Conservation (phyloP, 2,888 invertebrate species). For the Epistrophe grossulariae region DNA sequence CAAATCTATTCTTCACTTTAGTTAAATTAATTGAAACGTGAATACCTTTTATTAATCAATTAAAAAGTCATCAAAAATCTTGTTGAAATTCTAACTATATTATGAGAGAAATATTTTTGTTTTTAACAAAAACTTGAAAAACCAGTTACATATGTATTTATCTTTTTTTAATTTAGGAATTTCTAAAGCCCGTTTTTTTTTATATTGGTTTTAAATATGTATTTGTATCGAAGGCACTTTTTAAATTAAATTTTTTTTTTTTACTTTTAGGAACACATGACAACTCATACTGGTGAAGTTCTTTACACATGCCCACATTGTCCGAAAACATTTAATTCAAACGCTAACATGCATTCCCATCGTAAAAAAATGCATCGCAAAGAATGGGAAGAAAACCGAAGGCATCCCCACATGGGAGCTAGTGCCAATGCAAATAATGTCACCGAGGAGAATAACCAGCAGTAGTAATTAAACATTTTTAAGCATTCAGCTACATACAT, state of each 20-base stretch:
- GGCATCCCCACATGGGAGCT: constrained; percentile 67
- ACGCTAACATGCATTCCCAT: constrained; percentile 81
- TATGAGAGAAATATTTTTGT: too few species aligned
- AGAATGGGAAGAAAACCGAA: constrained; percentile 80
- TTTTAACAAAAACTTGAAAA: too few species aligned
- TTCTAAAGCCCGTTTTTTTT: not conserved
- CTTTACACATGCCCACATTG: constrained; percentile 81
- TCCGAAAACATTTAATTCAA: constrained; percentile 81
- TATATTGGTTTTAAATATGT: not conserved
- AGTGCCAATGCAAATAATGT: constrained; percentile 14
- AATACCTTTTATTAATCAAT: not conserved
- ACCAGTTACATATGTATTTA: too few species aligned
- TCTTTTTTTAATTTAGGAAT: too few species aligned
- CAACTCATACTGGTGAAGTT: constrained; percentile 80
- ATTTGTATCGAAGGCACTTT: not conserved
- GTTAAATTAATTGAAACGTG: too few species aligned
- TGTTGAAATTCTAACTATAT: too few species aligned
- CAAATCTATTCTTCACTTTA: not conserved
- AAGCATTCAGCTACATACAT: not conserved
- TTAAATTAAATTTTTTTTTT: not conserved
- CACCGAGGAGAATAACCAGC: constrained; percentile 7
- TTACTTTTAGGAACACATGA: constrained; percentile 81
- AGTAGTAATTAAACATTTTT: constrained; percentile 6
- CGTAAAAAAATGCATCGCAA: constrained; percentile 81
- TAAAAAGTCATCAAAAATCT: too few species aligned